Evolutionary conservation across 2,113 vertebrate species (phyloP), one percentile per base, ranked within the genome.

Genomic region (Mus pahari): DNA sequence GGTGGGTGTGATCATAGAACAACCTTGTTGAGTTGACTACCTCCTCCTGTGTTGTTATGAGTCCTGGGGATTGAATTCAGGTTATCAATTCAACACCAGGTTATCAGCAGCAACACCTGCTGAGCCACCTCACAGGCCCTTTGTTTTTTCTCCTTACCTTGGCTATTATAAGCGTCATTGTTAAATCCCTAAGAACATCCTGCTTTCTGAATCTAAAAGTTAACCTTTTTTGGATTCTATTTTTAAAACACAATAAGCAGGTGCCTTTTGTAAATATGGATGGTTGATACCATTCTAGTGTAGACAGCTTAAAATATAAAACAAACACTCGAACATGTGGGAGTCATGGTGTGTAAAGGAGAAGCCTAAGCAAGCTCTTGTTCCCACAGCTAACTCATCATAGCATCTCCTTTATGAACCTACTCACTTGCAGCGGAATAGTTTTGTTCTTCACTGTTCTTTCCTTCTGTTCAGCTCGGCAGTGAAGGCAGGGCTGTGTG

Each of bases 391-490:
- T 83, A 71, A n/a, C 58, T 62, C 42, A 53, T 33, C 64, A 82
- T 93, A 82, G 45, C 74, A 70, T 68, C 55, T 79, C 6, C 6
- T 87, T 66, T 82, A 11, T 75, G 64, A 87, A 0, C 3, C 53
- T 94, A 5, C 93, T 68, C 78, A 73, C 60, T 82, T 83, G 13
- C n/a, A 42, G 50, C 42, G 74, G 26, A 97, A 88, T 73, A 58
- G 60, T 20, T 48, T 81, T 33, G 73, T 86, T 90, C 70, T 9
- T n/a, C 86, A 53, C 78, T n/a, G 45, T 16, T 20, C 50, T n/a
- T 78, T 50, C 94, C 96, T 97, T 94, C 97, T 96, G 95, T 75
- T 98, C 91, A 20, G 87, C 39, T 36, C 24, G n/a, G 22, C 53
- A 14, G 86, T 33, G 91, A 53, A 89, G 60, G 73, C 95, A 93